These are phyloP conservation scores for Brachypterus glaber DNA, from an alignment of 2,888 invertebrate genomes.

Conservation along the genomic window DNA sequence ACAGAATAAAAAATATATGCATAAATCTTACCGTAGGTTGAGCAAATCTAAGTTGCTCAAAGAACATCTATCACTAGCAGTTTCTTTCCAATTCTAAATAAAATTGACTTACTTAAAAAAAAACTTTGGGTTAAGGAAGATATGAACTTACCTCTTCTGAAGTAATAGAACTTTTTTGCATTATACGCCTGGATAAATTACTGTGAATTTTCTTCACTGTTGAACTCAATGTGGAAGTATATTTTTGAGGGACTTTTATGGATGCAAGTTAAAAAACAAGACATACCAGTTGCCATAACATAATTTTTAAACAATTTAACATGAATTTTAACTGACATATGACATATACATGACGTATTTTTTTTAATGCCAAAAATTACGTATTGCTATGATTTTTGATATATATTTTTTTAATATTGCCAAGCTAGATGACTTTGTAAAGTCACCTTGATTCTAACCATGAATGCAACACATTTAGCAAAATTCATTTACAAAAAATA, in stretches of 20 bases:
- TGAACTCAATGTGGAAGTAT: slow-evolving; percentile 14
- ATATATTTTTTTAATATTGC: too few species aligned
- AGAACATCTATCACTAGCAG: slow-evolving; percentile 30
- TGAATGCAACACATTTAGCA: too few species aligned
- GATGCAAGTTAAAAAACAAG: slow-evolving; percentile 31
- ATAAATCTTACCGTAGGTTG: slow-evolving; percentile 33
- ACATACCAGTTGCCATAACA: slow-evolving; percentile 33
- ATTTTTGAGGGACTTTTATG: slow-evolving; percentile 18
- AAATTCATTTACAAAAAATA: too few species aligned
- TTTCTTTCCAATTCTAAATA: slow-evolving; percentile 20
- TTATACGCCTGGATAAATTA: slow-evolving; percentile 26
- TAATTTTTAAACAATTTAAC: too few species aligned
- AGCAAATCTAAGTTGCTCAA: slow-evolving; percentile 35
- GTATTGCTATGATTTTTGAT: too few species aligned
- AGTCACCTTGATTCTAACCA: too few species aligned
- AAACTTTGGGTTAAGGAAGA: slow-evolving; percentile 5
- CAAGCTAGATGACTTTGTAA: too few species aligned
- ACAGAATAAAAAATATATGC: too few species aligned
- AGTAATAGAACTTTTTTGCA: slow-evolving; percentile 31
- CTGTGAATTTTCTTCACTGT: slow-evolving; percentile 12
- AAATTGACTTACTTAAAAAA: slow-evolving; percentile 1
- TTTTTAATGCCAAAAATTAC: too few species aligned
- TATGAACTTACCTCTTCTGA: slow-evolving; percentile 26
- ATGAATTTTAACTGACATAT: too few species aligned
- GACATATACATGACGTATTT: too few species aligned